Evolutionary conservation across 2,888 invertebrate genomes (phyloP).

Genomic region (Chrysotoxum bicinctum): DNA sequence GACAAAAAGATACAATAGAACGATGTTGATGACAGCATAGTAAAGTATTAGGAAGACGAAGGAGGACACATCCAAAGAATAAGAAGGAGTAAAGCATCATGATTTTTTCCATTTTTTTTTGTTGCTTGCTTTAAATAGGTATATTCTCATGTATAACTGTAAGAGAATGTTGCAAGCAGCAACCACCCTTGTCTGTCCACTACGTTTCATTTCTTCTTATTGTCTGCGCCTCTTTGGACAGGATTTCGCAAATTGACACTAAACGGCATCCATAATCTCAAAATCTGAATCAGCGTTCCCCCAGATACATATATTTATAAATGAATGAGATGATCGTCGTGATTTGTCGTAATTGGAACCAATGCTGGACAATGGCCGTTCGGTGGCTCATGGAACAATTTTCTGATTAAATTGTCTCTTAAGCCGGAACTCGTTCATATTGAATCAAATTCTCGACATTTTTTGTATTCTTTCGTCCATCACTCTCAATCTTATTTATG

Average conservation of each 20-base stretch:
- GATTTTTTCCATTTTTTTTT: conserved; percentile 22
- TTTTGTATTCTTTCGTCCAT: conserved; percentile 40
- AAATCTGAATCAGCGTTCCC: conserved; percentile 68
- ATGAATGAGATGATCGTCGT: conserved; percentile 71
- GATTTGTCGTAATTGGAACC: conserved; percentile 73
- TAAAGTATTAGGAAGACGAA: conserved; percentile 11
- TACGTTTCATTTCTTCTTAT: conserved; percentile 48
- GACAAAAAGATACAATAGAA: conserved; percentile 48
- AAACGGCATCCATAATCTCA: conserved; percentile 71
- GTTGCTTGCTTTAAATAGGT: conserved; percentile 31
- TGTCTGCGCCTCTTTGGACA: conserved; percentile 61
- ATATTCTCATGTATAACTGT: conserved; percentile 31
- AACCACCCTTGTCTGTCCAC: conserved; percentile 37
- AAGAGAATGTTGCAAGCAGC: conserved; percentile 23
- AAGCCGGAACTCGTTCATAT: conserved; percentile 74
- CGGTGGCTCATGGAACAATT: conserved; percentile 72
- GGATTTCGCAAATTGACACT: conserved; percentile 74
- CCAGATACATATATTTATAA: conserved; percentile 66
- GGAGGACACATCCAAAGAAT: conserved; percentile 44
- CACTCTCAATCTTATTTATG: conserved; percentile 58
- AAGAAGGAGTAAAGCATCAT: conserved; percentile 51
- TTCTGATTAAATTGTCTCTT: conserved; percentile 75
- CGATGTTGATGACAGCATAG: conserved; percentile 44
- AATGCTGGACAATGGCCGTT: conserved; percentile 70
- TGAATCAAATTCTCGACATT: conserved; percentile 66